These are phyloP conservation scores for Cyprinodon variegatus DNA, from an alignment of 2,113 vertebrate species.

Conservation along the genomic window DNA sequence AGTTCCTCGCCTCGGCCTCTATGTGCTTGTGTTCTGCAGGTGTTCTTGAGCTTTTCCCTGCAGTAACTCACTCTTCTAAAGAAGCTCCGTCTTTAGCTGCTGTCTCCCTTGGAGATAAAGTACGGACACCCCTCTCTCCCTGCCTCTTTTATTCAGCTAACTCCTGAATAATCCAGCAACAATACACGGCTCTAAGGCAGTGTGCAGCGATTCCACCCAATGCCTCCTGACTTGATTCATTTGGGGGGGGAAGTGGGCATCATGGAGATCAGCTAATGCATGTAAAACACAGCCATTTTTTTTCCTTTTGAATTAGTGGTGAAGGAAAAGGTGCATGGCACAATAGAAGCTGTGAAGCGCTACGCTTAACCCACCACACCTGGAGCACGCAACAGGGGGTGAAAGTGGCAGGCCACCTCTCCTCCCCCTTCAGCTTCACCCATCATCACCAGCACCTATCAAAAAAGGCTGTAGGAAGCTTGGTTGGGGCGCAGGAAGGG, in stretches of 20 bases:
- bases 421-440: conserved; percentile 36
- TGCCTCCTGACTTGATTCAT: conserved; percentile 82
- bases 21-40: conserved; percentile 60
- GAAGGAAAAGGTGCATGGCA: conserved; percentile 78
- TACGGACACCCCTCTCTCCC: conserved; percentile 69
- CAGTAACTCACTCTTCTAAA: conserved; percentile 71
- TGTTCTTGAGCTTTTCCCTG: conserved; percentile 58
- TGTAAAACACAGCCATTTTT: conserved; percentile 84
- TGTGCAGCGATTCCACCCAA: conserved; percentile 80
- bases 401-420: conserved; percentile 35
- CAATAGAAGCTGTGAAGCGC: conserved; percentile 78
- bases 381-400: conserved; percentile 84
- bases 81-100: conserved; percentile 62
- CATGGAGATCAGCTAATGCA: conserved; percentile 89
- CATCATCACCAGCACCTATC: conserved; percentile 73
- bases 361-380: conserved; percentile 84
- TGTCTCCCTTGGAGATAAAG: conserved; percentile 84
- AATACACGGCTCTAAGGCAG: conserved; percentile 86
- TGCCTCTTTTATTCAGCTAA: conserved; percentile 69
- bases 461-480: conserved; percentile 69
- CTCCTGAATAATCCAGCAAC: conserved; percentile 90
- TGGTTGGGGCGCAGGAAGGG: conserved; percentile 43
- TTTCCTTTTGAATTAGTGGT: conserved; percentile 80
- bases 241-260: conserved; percentile 59
- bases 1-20: conserved; percentile 36